Evolutionary conservation across 2,113 vertebrate genomes (phyloP).

Genomic region (Grallaria varia): DNA sequence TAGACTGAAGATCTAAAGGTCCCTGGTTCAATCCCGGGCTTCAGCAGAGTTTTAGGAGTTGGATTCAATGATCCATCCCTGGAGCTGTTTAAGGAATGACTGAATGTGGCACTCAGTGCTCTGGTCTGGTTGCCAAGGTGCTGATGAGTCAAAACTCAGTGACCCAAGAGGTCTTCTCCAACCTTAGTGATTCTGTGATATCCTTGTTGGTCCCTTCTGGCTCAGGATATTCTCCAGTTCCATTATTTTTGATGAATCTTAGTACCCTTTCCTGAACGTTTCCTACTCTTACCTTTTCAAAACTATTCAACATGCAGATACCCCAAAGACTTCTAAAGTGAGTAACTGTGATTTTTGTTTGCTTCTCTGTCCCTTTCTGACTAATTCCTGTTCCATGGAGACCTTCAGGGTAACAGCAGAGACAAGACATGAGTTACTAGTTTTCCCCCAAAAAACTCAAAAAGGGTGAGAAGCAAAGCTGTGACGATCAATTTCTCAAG

Average conservation of each 20-base stretch:
- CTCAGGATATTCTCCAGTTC: too few relatives aligned
- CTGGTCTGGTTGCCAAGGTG: not conserved
- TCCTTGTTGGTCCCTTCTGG: not conserved
- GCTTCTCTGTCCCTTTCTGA: not conserved
- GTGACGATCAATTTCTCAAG: not conserved
- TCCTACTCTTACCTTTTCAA: not conserved
- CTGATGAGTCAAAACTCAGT: not conserved
- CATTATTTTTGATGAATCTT: not conserved
- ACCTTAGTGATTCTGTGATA: not conserved
- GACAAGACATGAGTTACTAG: not conserved
- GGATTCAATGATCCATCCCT: not conserved
- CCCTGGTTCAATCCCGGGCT: not conserved
- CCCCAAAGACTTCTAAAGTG: not conserved
- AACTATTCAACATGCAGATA: accelerated
- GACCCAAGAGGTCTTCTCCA: not conserved
- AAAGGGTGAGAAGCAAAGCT: not conserved
- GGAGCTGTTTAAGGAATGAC: not conserved
- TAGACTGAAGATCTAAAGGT: not conserved
- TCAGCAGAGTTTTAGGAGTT: not conserved
- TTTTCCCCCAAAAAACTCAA: not conserved
- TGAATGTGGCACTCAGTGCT: not conserved
- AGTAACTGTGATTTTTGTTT: not conserved
- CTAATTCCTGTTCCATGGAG: not conserved
- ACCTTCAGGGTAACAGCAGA: not conserved
- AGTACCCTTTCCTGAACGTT: not conserved